These are phyloP conservation scores for Mesoclemmys tuberculata DNA, from an alignment of 2,113 vertebrate genomes.

Conservation along the genomic window DNA sequence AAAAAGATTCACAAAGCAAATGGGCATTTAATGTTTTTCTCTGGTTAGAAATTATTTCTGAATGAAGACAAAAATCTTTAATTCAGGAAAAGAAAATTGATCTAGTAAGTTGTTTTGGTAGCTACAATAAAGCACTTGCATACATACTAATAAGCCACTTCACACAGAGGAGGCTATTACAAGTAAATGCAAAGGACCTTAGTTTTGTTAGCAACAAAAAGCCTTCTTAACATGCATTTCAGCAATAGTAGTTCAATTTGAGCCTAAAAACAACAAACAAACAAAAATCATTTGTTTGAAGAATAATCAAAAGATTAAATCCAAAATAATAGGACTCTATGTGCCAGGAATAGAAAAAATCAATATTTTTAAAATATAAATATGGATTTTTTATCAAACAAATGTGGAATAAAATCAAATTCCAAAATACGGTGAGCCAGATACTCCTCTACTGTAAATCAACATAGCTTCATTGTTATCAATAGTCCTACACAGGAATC, in stretches of 20 bases:
- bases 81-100: background rate
- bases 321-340: background rate
- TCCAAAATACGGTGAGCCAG: background rate
- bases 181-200: background rate
- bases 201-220: background rate
- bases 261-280: background rate
- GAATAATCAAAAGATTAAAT: background rate
- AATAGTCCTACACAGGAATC: background rate
- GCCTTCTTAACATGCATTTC: background rate
- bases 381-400: background rate
- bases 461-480: background rate
- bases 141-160: background rate
- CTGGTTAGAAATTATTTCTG: background rate
- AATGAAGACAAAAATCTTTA: background rate
- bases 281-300: rapidly evolving
- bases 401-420: background rate
- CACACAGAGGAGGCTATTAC: background rate
- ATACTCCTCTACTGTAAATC: background rate
- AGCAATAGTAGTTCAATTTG: background rate
- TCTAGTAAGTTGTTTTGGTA: background rate
- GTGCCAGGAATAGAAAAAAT: background rate
- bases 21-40: background rate
- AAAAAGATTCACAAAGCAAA: background rate
- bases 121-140: background rate
- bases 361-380: background rate